Evolutionary conservation across 2,113 vertebrate genomes (phyloP), one percentile per base, ranked within the genome.

Genomic region (Corydoras maculifer): DNA sequence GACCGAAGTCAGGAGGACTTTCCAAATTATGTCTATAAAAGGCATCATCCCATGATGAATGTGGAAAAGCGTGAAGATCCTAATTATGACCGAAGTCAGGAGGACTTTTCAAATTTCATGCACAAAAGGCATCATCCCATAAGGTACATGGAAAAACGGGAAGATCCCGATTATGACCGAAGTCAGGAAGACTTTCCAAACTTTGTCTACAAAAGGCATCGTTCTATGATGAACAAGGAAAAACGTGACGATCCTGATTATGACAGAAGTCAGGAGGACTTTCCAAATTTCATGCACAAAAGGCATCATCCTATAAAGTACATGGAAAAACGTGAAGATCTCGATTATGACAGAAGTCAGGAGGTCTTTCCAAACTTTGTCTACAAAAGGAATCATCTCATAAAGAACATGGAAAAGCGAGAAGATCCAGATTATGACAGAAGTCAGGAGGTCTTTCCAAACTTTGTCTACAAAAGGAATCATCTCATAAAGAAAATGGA

Each of bases 1-100:
- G 85, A 88, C 14, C 82, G 79, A 31, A 85, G 84, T 77, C 86
- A 88, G 63, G 87, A 88, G 68, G 84, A 84, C 53, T 86, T 84
- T 30, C 75, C 86, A 25, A 25, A 25, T 25, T 25, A 25, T 25
- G 18, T 25, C 78, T 82, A 0, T 74, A 83, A 70, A 80, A 75
- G 68, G 74, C 79, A 65, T 78, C 79, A n/a, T 53, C 68, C 50
- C 30, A 3, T 70, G 71, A 68, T 58, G 48, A 67, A 0, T 65
- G 70, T 29, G 63, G 80, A 77, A 13, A 75, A 75, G 54, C 75
- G 65, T 31, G 73, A 75, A 4, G 65, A 80, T 31, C 72, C 75
- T 2, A 74, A 79, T 60, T 78, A 83, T 0, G 85, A 88, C 48
- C 81, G 79, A 53, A 85, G 84, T 70, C 87, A 79, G 61, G 78